Percentiles rank a stretch among this genome's conserved stretches.
These are phyloP conservation scores for Dipodomys stephensi DNA, from an alignment of 2,113 vertebrate species.

Conservation along the genomic window DNA sequence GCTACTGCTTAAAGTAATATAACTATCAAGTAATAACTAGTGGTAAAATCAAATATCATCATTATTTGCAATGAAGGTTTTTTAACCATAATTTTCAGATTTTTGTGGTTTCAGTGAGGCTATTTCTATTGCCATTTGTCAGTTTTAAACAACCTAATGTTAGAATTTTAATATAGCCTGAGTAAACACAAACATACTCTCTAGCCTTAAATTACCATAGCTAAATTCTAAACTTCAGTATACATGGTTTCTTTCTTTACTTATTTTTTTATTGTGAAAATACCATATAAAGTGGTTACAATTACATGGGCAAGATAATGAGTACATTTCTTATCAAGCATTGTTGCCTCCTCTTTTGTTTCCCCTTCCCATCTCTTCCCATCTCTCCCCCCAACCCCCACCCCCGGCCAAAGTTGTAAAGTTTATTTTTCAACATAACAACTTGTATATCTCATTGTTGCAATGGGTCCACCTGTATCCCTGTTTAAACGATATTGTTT, in stretches of 20 bases:
- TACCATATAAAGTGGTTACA: too few relatives aligned
- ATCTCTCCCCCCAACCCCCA: too few relatives aligned
- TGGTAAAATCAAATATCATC: slow-evolving; percentile 40
- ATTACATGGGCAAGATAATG: too few relatives aligned
- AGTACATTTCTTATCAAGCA: too few relatives aligned
- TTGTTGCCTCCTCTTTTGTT: too few relatives aligned
- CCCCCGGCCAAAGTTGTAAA: too few relatives aligned
- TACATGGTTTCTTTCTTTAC: not conserved
- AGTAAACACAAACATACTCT: not conserved
- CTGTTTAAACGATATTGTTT: too few relatives aligned
- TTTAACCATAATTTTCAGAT: slow-evolving; percentile 10
- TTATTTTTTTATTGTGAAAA: too few relatives aligned
- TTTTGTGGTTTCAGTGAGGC: slow-evolving; percentile 42
- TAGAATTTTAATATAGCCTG: not conserved
- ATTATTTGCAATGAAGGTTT: not conserved
- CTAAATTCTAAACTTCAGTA: slow-evolving; percentile 12
- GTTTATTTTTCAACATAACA: too few relatives aligned
- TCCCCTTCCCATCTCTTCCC: too few relatives aligned
- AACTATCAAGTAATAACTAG: not conserved
- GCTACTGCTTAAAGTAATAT: not conserved
- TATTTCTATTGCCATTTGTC: not conserved
- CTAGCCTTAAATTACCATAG: slow-evolving; percentile 33
- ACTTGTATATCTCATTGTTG: too few relatives aligned
- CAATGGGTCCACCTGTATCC: too few relatives aligned
- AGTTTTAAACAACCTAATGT: slow-evolving; percentile 16